Evolutionary conservation across 1,140 invertebrate genomes (phyloP).

Genomic region (Drosophila ogumai): DNA sequence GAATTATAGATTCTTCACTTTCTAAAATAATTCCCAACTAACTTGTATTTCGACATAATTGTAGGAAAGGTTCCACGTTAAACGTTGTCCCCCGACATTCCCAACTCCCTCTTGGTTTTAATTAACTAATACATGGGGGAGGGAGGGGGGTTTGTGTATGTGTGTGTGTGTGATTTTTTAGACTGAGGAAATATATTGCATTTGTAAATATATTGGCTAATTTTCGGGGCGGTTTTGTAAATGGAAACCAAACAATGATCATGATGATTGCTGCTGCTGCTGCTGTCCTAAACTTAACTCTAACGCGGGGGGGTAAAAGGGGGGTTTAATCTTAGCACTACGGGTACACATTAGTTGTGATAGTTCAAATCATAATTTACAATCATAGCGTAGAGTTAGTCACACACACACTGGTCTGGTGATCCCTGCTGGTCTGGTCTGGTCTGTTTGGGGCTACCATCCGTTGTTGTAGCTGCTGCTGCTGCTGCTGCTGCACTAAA

Average conservation of each 20-base stretch:
- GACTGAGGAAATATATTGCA: constrained; percentile 19
- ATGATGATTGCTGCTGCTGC: constrained; percentile 1
- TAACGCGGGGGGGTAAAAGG: constrained; percentile 12
- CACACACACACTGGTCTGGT: constrained; percentile 40
- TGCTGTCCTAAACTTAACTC: constrained; percentile 36
- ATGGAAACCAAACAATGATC: constrained; percentile 12
- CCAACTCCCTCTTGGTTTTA: neutral
- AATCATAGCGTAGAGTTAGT: constrained; percentile 18
- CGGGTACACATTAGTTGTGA: constrained; percentile 38
- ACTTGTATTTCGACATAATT: constrained; percentile 8
- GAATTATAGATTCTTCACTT: neutral
- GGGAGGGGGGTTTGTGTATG: constrained; percentile 5
- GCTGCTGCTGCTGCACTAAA: constrained; percentile 85
- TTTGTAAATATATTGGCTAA: constrained; percentile 16
- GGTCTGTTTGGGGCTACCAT: constrained; percentile 19
- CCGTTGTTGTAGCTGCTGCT: constrained; percentile 37
- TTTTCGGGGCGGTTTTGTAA: constrained; percentile 8
- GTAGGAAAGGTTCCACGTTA: constrained; percentile 2
- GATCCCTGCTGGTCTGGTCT: constrained; percentile 25
- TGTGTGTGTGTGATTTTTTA: neutral
- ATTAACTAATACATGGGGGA: constrained; percentile 7
- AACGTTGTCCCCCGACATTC: neutral
- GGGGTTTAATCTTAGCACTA: constrained; percentile 11
- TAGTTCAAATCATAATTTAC: constrained; percentile 15
- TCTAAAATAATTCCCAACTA: neutral